These are phyloP conservation scores for Glandiceps talaboti DNA, from an alignment of 53 echinoderm and acorn worm species.

Conservation along the genomic window DNA sequence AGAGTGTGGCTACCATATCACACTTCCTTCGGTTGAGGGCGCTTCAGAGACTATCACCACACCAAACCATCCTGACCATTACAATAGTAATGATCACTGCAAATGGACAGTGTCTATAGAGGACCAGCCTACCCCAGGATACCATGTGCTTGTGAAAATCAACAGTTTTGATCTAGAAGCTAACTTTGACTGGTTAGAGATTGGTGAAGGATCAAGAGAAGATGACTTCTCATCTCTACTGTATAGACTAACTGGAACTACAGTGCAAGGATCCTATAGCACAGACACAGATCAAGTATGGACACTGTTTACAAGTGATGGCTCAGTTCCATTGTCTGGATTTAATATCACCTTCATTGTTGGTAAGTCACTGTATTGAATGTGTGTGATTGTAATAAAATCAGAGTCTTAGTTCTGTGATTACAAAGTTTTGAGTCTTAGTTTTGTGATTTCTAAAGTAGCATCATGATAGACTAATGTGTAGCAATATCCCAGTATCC, in stretches of 20 bases:
- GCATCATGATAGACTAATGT: too few relatives aligned
- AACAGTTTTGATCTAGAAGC: neutral
- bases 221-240: neutral
- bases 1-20: neutral
- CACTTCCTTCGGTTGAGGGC: neutral
- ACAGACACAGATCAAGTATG: neutral
- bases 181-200: neutral
- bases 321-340: constrained; percentile 7
- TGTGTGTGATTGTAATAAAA: too few relatives aligned
- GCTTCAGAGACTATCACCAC: constrained; percentile 29
- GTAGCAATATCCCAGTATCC: too few relatives aligned
- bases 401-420: too few relatives aligned
- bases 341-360: constrained; percentile 1
- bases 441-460: too few relatives aligned
- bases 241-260: neutral
- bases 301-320: constrained; percentile 7
- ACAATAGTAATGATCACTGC: constrained; percentile 46
- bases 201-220: neutral
- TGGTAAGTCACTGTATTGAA: neutral
- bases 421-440: too few relatives aligned
- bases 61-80: constrained; percentile 43
- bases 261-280: neutral
- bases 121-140: constrained; percentile 10
- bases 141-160: neutral
- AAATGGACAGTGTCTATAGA: constrained; percentile 39